Conservation (phyloP, 2,113 vertebrate genomes). For the Synchiropus splendidus region DNA sequence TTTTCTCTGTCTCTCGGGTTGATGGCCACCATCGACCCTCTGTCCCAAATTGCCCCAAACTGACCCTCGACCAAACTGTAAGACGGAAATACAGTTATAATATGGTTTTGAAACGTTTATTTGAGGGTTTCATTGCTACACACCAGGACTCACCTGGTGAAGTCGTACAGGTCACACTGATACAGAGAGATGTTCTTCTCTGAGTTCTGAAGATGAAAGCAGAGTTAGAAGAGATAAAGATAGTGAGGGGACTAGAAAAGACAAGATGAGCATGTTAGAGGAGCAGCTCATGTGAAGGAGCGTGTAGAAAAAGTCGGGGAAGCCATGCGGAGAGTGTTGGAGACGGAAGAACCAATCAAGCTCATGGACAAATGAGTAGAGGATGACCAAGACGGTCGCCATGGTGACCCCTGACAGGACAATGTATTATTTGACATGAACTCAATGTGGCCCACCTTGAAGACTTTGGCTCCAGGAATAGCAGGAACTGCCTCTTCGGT, state of each 20-base stretch:
- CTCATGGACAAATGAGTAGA: no score
- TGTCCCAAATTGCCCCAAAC: slow-evolving; percentile 87
- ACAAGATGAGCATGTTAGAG: no score
- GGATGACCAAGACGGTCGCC: neutral
- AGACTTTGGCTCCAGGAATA: slow-evolving; percentile 74
- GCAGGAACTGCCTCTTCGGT: slow-evolving; percentile 65
- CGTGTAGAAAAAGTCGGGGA: no score
- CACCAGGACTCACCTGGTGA: slow-evolving; percentile 75
- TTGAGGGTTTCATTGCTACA: no score
- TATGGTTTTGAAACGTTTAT: no score
- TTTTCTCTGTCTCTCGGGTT: slow-evolving; percentile 77
- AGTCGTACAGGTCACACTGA: slow-evolving; percentile 77
- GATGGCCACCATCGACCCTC: slow-evolving; percentile 83
- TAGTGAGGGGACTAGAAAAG: no score
- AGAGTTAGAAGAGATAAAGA: no score
- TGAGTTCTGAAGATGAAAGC: slow-evolving; percentile 59
- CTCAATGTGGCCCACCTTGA: slow-evolving; percentile 79
- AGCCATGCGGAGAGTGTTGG: no score
- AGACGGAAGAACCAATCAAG: no score
- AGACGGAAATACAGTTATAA: neutral
- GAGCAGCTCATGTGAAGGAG: no score
- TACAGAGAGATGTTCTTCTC: slow-evolving; percentile 78
- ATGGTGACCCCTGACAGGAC: no score
- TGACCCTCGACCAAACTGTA: slow-evolving; percentile 70
- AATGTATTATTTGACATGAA: no score